phyloP scores from a whole-genome alignment of 1,140 invertebrate species.

The Drosophila punjabiensis region DNA sequence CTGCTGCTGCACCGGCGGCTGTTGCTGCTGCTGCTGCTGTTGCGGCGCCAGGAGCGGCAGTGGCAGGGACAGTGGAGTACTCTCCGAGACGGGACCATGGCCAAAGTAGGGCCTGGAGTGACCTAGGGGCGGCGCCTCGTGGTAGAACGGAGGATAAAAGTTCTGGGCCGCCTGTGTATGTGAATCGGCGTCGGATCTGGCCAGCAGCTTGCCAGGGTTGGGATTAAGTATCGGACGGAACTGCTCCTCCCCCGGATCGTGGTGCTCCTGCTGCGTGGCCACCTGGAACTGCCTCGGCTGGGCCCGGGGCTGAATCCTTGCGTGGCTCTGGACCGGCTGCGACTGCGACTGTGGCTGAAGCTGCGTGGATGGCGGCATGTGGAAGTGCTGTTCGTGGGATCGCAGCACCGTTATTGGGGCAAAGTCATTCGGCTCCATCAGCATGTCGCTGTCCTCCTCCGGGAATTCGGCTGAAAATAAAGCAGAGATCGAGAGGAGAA shows the following conservation, averaged over 20 bases:
- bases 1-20: constrained; percentile 29
- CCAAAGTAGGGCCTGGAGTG: constrained; percentile 82
- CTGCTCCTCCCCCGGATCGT: constrained; percentile 58
- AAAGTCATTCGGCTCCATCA: constrained; percentile 84
- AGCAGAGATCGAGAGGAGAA: constrained; percentile 21
- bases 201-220: constrained; percentile 33
- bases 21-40: constrained; percentile 36
- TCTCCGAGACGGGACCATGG: constrained; percentile 41
- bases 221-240: constrained; percentile 69
- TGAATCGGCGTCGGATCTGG: constrained; percentile 69
- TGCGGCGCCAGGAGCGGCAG: constrained; percentile 48
- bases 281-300: constrained; percentile 48
- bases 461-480: constrained; percentile 74
- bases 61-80: constrained; percentile 47
- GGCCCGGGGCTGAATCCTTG: constrained; percentile 21
- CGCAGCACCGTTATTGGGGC: constrained; percentile 74
- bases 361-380: constrained; percentile 74
- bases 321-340: constrained; percentile 24
- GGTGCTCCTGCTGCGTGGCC: constrained; percentile 35
- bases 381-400: constrained; percentile 77
- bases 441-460: constrained; percentile 82
- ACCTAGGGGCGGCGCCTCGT: constrained; percentile 81
- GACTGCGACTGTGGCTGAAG: constrained; percentile 42
- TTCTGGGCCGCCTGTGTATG: constrained; percentile 82
- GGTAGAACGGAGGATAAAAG: constrained; percentile 82